Base-by-base conservation (phyloP, 1,140 invertebrate species). In the Hormaphis cornu region DNA sequence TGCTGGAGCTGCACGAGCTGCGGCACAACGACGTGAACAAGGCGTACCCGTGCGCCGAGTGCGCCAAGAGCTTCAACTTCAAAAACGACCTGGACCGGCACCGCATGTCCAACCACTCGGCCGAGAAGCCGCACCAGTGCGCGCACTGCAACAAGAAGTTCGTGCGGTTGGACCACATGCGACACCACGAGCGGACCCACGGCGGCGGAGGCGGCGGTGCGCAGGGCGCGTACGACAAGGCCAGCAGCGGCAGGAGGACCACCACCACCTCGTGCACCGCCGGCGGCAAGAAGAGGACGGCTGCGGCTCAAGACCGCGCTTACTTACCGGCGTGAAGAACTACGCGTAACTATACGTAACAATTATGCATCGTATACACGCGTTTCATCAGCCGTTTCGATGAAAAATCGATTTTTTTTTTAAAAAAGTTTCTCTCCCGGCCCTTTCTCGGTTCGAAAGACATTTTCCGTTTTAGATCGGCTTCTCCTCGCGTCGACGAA, bases 111-210 rank as follows among this genome's bases (percentile, higher is more conserved):
- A 84, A 92, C 48, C 92, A 95, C 78, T 80, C 81, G 2, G 82
- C 82, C 0, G 73, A 74, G 8, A 91, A 90, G 76, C 91, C 91
- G 14, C 93, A 88, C 77, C 80, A 83, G 52, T 95, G 92, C 80
- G 81, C 85, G 66, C 83, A 83, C 37, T 95, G 92, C 76, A 84
- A 85, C 50, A 96, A 95, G 79, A 89, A 90, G 24, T 95, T 95
- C 78, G 94, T 76, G 72, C 84, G 94, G 58, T 93, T 94, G 77
- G 94, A 97, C 78, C 94, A 97, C 78, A 90, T 96, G 89, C 84
- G 91, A 69, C 97, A 97, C 78, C 94, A 97, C 79, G 81, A 84
- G 63, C 88, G 91, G 66, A 97, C 91, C 24, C 94, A 97, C 78
- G 82, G 80, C 52, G 82, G 83, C 14, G 10, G 35, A 35, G 14